Base-by-base conservation (phyloP, 2,888 invertebrate species). In the Phengaris arion region DNA sequence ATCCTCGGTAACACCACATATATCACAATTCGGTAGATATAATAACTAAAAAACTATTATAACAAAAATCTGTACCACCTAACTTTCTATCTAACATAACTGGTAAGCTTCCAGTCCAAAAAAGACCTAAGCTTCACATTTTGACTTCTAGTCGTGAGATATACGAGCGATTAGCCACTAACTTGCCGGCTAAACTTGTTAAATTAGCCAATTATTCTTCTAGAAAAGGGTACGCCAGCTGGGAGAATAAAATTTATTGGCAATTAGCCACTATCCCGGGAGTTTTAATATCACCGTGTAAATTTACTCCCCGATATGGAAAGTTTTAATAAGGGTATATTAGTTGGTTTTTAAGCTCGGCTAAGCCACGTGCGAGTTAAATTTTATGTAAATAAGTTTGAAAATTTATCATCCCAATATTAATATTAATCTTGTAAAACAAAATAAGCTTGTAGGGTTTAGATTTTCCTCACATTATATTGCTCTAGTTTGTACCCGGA, bases 201-300 rank as follows among this genome's bases (percentile, higher is more conserved):
- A 48, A 48, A 46, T 69, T 15, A 74, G 59, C 48, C 57, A 59
- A 59, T 74, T 59, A 74, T 74, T 57, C 74, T 74, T 51, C 51
- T 74, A 48, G 48, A 64, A 74, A 74, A 74, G 74, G 74, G 59
- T 74, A n/a, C 22, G 74, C 48, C 59, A 13, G 74, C 48, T 51
- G 74, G 48, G 59, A 46, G 48, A 64, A 59, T 15, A 48, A 74
- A 74, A 74, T 74, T 74, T 74, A 74, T 74, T 59, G 59, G 74
- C 74, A 74, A 74, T 59, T 74, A 74, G 69, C 48, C 69, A 69
- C 69, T 46, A 69, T 69, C 48, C 48, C 15, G 35, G 22, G 64
- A 64, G 64, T 64, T 64, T 64, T 64, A 64, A 64, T 64, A 64
- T 64, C 64, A 12, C 12, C 64, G 35, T 45, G 64, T 64, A 64